Evolutionary conservation across 2,888 invertebrate species (phyloP), one percentile per base, ranked within the genome.

Genomic region (Lycophotia porphyrea): DNA sequence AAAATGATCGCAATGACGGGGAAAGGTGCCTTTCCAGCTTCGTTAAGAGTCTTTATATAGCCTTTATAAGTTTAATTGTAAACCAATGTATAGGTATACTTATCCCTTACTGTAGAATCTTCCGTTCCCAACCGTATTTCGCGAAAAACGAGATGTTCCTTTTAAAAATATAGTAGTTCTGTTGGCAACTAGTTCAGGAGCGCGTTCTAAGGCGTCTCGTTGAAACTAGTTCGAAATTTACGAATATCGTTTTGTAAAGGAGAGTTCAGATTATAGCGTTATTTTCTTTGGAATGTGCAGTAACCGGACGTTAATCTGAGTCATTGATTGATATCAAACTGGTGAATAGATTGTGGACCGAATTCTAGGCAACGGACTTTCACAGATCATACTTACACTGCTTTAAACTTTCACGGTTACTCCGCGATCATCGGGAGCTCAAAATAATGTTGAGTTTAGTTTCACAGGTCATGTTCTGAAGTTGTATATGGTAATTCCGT

Each of bases 201-300:
- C 18, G 52, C n/a, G 55, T 63, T 74, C 64, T 69, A 71, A 75
- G 71, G 63, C 76, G 73, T 78, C 79, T 73, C 60, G 73, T 82
- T 82, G 82, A 85, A 86, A 84, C 87, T 88, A 91, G 87, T 91
- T 91, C 42, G 78, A 68, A 90, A 91, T 91, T 91, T 91, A 90
- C 90, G 88, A 87, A 84, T 87, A 88, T 89, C 60, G 72, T 85
- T 78, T 71, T 61, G 31, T 42, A 27, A 71, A 71, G 58, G 64
- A 21, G 18, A 34, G 64, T 47, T 27, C 39, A 77, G 34, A 77
- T 64, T 47, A 24, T 11, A 2, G 24, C 13, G 24, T 24, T 5
- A 55, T 27, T 55, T 27, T n/a, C 49, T n/a, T 0, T 52, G 49
- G 13, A 27, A 55, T 55, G 2, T 15, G 2, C 27, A 15, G 27